Conservation (phyloP, 2,113 vertebrate species). For the Accipiter cooperii region DNA sequence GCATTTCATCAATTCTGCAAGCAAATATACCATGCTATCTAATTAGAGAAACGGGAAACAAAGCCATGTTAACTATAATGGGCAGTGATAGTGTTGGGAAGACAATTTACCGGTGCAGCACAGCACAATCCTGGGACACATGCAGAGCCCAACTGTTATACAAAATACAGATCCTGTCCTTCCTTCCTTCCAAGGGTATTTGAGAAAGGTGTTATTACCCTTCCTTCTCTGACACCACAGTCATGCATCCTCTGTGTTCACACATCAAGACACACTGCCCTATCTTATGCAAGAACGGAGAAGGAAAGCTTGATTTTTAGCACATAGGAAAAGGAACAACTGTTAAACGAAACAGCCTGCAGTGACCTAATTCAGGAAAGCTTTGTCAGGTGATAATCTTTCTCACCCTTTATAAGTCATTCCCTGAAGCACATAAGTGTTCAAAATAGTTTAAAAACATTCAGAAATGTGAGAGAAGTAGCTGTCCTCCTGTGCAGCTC, state of each 20-base stretch:
- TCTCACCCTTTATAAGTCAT: background rate
- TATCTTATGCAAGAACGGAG: background rate
- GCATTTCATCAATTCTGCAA: background rate
- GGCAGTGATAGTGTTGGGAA: background rate
- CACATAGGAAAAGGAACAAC: background rate
- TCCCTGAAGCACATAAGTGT: background rate
- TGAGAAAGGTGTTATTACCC: background rate
- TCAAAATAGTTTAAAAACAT: slow-evolving; percentile 27
- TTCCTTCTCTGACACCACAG: background rate
- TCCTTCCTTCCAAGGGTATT: background rate
- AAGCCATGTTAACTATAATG: background rate
- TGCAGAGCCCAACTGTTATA: background rate
- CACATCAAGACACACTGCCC: background rate
- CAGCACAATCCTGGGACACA: background rate
- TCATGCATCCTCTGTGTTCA: background rate
- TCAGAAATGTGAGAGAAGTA: background rate
- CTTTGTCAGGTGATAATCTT: slow-evolving; percentile 38
- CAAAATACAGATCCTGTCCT: background rate
- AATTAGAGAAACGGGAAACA: background rate
- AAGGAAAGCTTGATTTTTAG: background rate
- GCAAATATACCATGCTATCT: background rate
- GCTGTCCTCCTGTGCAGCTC: background rate
- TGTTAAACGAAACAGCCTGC: background rate
- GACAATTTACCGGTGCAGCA: background rate
- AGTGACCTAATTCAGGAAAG: slow-evolving; percentile 36